Evolutionary conservation across 2,113 vertebrate species (phyloP).

Genomic region (Agelaius tricolor): DNA sequence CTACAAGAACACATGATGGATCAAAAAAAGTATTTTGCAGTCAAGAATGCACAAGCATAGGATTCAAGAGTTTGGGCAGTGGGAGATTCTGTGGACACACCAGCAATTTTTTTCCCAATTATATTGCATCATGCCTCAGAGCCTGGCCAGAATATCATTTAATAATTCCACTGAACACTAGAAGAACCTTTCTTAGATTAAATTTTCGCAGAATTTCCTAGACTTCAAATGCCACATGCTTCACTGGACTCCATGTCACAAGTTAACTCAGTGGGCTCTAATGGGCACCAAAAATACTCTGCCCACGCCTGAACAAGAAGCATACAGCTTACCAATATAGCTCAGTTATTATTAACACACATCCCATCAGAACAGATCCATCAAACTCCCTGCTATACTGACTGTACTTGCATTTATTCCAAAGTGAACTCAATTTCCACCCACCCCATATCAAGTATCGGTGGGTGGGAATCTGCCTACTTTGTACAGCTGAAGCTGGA

Average conservation of each 20-base stretch:
- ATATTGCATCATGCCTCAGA: not conserved
- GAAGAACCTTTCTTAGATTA: not conserved
- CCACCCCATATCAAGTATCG: rapidly evolving
- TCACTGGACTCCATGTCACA: not conserved
- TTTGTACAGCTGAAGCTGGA: not conserved
- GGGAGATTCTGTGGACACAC: not conserved
- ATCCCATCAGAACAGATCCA: not conserved
- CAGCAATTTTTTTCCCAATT: not conserved
- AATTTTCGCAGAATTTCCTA: not conserved
- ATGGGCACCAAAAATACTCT: not conserved
- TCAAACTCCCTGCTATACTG: not conserved
- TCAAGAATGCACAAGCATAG: not conserved
- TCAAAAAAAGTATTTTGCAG: not conserved
- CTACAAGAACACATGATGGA: not conserved
- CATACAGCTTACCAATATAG: not conserved
- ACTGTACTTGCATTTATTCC: not conserved
- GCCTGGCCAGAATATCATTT: not conserved
- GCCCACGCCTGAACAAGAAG: not conserved
- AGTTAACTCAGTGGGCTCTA: not conserved
- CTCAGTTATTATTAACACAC: not conserved
- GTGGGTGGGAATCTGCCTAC: not conserved
- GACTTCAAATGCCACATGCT: not conserved
- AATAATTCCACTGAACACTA: not conserved
- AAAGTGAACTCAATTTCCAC: not conserved
- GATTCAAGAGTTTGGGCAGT: not conserved